A percentile compares a stretch with the other conserved stretches of the same genome.
These are phyloP conservation scores for Dinoponera quadriceps DNA, from an alignment of 1,140 invertebrate genomes.

Conservation along the genomic window DNA sequence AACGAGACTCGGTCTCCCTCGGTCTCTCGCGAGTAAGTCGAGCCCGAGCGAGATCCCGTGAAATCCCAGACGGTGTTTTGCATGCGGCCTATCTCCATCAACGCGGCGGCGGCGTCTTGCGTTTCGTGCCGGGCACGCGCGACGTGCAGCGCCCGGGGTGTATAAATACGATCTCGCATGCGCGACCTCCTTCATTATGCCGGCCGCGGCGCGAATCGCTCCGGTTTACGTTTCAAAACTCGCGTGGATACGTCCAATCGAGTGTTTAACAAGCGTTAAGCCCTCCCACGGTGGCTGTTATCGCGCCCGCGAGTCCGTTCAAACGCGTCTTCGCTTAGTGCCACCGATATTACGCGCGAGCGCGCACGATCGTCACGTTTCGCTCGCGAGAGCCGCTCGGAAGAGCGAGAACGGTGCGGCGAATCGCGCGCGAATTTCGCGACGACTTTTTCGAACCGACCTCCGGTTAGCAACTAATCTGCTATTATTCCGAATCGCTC, in stretches of 20 bases:
- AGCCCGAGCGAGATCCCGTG: constrained; percentile 66
- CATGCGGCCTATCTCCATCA: constrained; percentile 71
- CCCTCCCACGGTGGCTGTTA: constrained; percentile 64
- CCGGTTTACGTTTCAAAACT: constrained; percentile 72
- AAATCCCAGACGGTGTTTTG: constrained; percentile 74
- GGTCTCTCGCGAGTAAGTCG: constrained; percentile 58
- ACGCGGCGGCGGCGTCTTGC: constrained; percentile 50
- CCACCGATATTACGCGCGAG: not conserved
- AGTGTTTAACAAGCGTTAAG: constrained; percentile 62
- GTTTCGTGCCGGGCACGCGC: constrained; percentile 73
- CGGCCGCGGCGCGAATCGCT: constrained; percentile 64
- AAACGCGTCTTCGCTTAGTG: constrained; percentile 20
- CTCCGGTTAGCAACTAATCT: too few relatives aligned
- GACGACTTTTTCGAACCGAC: too few relatives aligned
- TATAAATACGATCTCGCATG: constrained; percentile 76
- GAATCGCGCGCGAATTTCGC: too few relatives aligned
- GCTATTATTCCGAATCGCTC: too few relatives aligned
- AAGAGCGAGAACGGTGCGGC: too few relatives aligned
- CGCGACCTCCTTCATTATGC: constrained; percentile 71
- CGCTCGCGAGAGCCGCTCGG: not conserved
- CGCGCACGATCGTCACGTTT: constrained; percentile 2
- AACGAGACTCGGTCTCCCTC: constrained; percentile 16
- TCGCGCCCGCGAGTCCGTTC: constrained; percentile 24
- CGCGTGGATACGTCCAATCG: constrained; percentile 66
- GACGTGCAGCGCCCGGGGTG: constrained; percentile 70